phyloP scores from a whole-genome alignment of 2,888 invertebrate genomes.

The Scaptomyza flava region DNA sequence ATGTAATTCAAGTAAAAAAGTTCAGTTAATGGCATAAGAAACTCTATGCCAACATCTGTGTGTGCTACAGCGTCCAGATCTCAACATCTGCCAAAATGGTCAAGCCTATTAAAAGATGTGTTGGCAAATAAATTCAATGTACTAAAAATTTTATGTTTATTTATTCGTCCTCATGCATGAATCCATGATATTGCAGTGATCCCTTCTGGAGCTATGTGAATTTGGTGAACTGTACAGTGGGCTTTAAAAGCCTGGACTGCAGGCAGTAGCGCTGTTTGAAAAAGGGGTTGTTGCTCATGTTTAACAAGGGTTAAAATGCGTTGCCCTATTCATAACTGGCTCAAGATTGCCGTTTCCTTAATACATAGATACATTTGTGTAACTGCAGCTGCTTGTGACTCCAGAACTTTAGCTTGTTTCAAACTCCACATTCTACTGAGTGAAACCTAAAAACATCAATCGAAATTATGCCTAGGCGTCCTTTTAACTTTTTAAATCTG shows the following conservation, averaged over 20 bases:
- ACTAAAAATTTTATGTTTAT: not conserved
- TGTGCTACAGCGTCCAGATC: not conserved
- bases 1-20: no score
- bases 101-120: constrained; percentile 39
- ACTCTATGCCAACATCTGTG: constrained; percentile 10
- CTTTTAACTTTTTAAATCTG: constrained; percentile 7
- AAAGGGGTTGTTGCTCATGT: constrained; percentile 60
- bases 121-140: constrained; percentile 42
- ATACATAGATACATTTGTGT: not conserved
- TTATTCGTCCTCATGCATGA: constrained; percentile 18
- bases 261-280: not conserved
- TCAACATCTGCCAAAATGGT: constrained; percentile 48
- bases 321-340: constrained; percentile 53
- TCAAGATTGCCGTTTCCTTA: constrained; percentile 36
- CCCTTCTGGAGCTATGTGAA: constrained; percentile 28
- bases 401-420: constrained; percentile 18
- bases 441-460: constrained; percentile 64
- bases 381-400: constrained; percentile 31
- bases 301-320: constrained; percentile 77
- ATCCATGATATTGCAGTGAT: constrained; percentile 44
- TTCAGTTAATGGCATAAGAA: constrained; percentile 57
- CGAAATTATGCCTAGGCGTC: constrained; percentile 53
- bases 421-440: constrained; percentile 19
- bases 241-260: constrained; percentile 28
- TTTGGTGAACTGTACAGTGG: constrained; percentile 62